Evolutionary conservation across 2,113 vertebrate genomes (phyloP).

Genomic region (Climacteris rufus): DNA sequence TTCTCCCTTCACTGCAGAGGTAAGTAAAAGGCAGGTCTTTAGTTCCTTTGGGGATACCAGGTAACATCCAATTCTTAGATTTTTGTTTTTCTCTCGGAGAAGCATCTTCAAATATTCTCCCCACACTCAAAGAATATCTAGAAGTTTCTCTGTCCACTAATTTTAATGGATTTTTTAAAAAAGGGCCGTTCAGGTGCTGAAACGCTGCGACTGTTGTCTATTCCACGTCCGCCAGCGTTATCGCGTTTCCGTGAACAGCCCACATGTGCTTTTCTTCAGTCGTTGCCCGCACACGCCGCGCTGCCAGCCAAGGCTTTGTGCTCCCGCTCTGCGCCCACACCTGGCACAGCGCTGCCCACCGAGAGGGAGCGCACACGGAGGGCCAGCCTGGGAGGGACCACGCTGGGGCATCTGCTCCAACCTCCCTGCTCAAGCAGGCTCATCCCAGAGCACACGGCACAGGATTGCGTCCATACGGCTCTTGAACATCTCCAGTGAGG

Average conservation of each 20-base stretch:
- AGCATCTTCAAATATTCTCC: not conserved
- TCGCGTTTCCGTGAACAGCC: not conserved
- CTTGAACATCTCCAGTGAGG: not conserved
- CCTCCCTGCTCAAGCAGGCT: not conserved
- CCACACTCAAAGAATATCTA: fast-evolving
- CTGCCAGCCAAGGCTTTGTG: not conserved
- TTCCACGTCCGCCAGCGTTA: not conserved
- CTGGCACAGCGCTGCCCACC: not conserved
- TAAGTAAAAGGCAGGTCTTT: not conserved
- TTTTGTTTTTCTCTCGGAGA: fast-evolving
- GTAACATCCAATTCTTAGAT: not conserved
- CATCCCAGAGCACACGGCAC: not conserved
- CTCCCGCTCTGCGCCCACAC: fast-evolving
- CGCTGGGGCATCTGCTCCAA: not conserved
- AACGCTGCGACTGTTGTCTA: not conserved
- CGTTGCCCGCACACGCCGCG: not conserved
- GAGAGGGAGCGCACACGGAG: not conserved
- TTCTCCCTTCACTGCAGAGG: not conserved
- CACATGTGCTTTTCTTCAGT: not conserved
- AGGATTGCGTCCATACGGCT: not conserved
- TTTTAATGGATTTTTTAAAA: not conserved
- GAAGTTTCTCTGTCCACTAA: not conserved
- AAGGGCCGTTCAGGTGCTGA: not conserved
- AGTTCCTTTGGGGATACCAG: not conserved
- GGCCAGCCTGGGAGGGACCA: not conserved